Evolutionary conservation across 2,888 invertebrate genomes (phyloP).

Genomic region (Boloria selene): DNA sequence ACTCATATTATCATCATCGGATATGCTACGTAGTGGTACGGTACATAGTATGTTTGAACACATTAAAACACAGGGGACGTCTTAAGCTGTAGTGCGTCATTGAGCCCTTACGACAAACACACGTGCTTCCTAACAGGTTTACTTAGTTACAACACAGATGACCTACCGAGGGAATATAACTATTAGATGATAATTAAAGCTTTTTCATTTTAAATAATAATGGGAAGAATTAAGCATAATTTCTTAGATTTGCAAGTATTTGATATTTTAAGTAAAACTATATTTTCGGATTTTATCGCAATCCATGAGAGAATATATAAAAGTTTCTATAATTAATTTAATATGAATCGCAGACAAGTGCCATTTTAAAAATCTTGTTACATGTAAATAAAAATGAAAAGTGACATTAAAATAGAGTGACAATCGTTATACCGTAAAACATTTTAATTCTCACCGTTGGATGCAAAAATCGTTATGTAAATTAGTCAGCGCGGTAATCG

Average conservation of each 20-base stretch:
- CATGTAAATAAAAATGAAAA: conserved; percentile 2
- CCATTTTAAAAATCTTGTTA: conserved; percentile 6
- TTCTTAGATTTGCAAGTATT: too few relatives aligned
- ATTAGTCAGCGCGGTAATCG: conserved; percentile 1
- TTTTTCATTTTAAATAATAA: too few relatives aligned
- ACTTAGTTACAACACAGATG: conserved; percentile 11
- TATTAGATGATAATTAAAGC: background rate
- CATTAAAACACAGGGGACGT: conserved; percentile 17
- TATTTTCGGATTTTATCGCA: too few relatives aligned
- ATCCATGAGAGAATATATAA: too few relatives aligned
- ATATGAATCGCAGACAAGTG: background rate
- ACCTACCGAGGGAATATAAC: background rate
- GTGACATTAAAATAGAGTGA: conserved; percentile 10
- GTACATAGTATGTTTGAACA: conserved; percentile 4
- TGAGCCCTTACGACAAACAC: conserved; percentile 19
- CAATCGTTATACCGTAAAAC: conserved; percentile 10
- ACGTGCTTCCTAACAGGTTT: conserved; percentile 18
- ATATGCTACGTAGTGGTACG: background rate
- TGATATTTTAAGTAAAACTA: too few relatives aligned
- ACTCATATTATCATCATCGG: background rate
- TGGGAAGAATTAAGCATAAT: too few relatives aligned
- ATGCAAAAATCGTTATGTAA: conserved; percentile 14
- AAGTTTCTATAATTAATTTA: too few relatives aligned
- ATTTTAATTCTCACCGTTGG: conserved; percentile 1
- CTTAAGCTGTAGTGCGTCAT: conserved; percentile 16